Percentiles rank a stretch among this genome's conserved stretches.
Conservation (phyloP, 2,113 vertebrate genomes). For the Hemiscyllium ocellatum region DNA sequence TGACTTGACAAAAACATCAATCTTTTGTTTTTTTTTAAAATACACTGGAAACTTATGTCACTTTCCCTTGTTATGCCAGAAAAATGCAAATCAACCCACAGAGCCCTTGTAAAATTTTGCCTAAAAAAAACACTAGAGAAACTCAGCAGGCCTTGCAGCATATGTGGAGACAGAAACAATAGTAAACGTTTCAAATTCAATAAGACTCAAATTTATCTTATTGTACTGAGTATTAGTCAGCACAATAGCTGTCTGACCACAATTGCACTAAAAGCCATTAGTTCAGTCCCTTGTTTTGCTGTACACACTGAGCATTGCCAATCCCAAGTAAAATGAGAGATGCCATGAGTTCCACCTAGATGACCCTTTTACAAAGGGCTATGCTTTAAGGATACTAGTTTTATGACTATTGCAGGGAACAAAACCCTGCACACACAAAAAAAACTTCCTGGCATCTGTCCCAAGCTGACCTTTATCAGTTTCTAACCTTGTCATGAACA, state of each 20-base stretch:
- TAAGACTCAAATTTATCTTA: not conserved
- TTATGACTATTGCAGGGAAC: too few species aligned
- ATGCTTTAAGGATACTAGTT: not conserved
- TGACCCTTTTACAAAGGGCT: not conserved
- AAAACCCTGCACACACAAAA: not conserved
- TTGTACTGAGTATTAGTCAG: not conserved
- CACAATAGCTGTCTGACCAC: not conserved
- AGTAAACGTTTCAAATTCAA: too few species aligned
- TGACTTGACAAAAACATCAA: not conserved
- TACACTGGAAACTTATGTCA: not conserved
- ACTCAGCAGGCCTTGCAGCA: too few species aligned
- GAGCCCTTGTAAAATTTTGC: too few species aligned
- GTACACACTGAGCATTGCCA: not conserved
- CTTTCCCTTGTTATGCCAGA: not conserved
- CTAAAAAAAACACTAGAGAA: not conserved
- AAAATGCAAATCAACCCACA: not conserved
- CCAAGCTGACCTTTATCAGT: constrained; percentile 9
- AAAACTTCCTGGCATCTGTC: not conserved
- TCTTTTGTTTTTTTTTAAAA: not conserved
- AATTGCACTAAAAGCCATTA: not conserved
- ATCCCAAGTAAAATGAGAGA: not conserved
- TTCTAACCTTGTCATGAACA: not conserved
- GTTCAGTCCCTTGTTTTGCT: not conserved
- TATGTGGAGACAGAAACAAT: too few species aligned
- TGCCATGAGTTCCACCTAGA: not conserved